Conservation (phyloP, 2,797 vertebrate species). For the Melanotaenia nigrans region DNA sequence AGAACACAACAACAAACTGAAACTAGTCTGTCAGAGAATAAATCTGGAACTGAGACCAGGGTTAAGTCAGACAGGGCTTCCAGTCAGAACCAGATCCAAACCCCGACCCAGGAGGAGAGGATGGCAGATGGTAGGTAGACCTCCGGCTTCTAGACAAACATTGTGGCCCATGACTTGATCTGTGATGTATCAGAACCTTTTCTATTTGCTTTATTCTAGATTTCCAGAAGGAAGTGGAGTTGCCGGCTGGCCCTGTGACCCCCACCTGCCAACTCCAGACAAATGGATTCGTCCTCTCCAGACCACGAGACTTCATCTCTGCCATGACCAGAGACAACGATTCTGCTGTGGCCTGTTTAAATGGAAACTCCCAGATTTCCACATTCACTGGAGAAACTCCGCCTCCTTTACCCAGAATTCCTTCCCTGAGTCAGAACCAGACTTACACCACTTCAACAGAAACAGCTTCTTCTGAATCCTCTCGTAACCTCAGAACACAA, state of each 20-base stretch:
- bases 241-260: slow-evolving; percentile 75
- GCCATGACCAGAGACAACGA: slow-evolving; percentile 62
- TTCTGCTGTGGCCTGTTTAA: not conserved
- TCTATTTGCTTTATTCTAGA: slow-evolving; percentile 36
- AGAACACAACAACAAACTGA: not conserved
- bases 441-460: slow-evolving; percentile 22
- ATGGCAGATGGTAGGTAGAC: slow-evolving; percentile 30
- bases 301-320: slow-evolving; percentile 66
- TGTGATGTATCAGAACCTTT: not conserved
- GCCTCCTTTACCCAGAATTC: not conserved
- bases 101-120: slow-evolving; percentile 24
- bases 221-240: slow-evolving; percentile 11
- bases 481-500: not conserved
- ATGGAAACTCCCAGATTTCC: slow-evolving; percentile 10
- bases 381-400: not conserved
- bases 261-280: slow-evolving; percentile 72
- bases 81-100: slow-evolving; percentile 29
- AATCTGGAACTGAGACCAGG: not conserved
- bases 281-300: slow-evolving; percentile 47
- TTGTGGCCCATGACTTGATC: not conserved
- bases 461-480: slow-evolving; percentile 7
- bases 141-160: no score
- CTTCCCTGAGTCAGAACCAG: slow-evolving; percentile 18
- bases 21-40: slow-evolving; percentile 7
- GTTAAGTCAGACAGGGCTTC: not conserved